Conservation (phyloP, 2,888 invertebrate species). For the Troides helena region DNA sequence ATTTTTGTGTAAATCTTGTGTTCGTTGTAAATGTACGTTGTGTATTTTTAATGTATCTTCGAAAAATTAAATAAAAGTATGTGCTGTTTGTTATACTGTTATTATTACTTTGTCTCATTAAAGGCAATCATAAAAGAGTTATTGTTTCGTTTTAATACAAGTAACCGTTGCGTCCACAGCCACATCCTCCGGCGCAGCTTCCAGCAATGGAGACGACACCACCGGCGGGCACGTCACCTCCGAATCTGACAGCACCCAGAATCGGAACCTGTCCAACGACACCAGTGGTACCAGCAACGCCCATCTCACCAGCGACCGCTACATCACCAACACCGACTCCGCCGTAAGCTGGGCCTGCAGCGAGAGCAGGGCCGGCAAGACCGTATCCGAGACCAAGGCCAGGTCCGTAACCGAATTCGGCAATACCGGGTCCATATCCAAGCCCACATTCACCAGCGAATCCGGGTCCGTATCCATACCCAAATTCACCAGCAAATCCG, state of each 20-base stretch:
- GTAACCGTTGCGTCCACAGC: conserved; percentile 30
- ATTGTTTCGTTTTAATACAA: not conserved
- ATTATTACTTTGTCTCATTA: not conserved
- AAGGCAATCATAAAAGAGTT: not conserved
- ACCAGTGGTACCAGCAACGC: conserved; percentile 39
- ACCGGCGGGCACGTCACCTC: conserved; percentile 41
- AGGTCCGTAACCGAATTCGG: conserved; percentile 16
- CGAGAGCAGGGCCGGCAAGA: conserved; percentile 18
- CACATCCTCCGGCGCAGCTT: conserved; percentile 33
- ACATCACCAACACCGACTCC: conserved; percentile 41
- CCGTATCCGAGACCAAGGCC: conserved; percentile 16
- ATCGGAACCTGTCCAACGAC: conserved; percentile 45
- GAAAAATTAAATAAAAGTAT: no score
- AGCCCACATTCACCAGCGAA: conserved; percentile 4
- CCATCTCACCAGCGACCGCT: conserved; percentile 40
- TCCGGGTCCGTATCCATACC: conserved; percentile 11
- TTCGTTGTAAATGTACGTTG: no score
- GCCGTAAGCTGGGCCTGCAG: conserved; percentile 32
- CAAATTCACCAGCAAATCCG: not conserved
- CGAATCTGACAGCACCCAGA: conserved; percentile 44
- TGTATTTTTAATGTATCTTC: no score
- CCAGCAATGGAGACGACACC: conserved; percentile 38
- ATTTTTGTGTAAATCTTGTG: no score
- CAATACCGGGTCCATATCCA: conserved; percentile 12
- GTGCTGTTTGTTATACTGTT: no score